Percentiles rank a stretch among this genome's conserved stretches.
phyloP scores from a whole-genome alignment of 2,797 vertebrate species.

The Tiaroga cobitis region DNA sequence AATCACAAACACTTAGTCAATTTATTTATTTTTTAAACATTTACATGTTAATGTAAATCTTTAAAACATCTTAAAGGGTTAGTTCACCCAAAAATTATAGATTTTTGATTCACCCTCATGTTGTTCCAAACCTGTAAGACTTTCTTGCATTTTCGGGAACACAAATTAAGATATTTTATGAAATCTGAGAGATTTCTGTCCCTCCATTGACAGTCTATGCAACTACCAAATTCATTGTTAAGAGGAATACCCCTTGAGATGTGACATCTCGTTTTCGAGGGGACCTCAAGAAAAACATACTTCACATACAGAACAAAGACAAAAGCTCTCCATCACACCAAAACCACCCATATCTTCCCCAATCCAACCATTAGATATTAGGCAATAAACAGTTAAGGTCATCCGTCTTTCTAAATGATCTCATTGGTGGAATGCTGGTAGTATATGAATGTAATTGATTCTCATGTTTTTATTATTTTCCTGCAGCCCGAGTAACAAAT shows the following conservation, averaged over 20 bases:
- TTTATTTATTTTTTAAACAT: too few species aligned
- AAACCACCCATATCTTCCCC: too few species aligned
- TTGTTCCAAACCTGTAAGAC: neutral
- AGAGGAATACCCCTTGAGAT: too few species aligned
- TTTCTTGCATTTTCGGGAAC: neutral
- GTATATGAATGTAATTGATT: neutral
- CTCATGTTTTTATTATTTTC: constrained; percentile 8
- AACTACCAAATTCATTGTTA: neutral
- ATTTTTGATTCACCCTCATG: neutral
- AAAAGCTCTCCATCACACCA: too few species aligned
- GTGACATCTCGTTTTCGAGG: too few species aligned
- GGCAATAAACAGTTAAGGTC: too few species aligned
- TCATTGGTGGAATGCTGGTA: neutral
- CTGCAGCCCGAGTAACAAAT: constrained; percentile 86
- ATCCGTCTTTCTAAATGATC: neutral
- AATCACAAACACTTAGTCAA: too few species aligned
- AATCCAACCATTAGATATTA: too few species aligned
- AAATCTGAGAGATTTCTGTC: neutral
- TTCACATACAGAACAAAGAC: too few species aligned
- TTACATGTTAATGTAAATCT: neutral
- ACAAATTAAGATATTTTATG: neutral
- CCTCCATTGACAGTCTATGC: neutral
- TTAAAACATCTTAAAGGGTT: neutral
- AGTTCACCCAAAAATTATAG: neutral
- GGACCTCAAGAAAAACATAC: too few species aligned